Base-by-base conservation (phyloP, 2,888 invertebrate genomes). In the Agrotis clavis region DNA sequence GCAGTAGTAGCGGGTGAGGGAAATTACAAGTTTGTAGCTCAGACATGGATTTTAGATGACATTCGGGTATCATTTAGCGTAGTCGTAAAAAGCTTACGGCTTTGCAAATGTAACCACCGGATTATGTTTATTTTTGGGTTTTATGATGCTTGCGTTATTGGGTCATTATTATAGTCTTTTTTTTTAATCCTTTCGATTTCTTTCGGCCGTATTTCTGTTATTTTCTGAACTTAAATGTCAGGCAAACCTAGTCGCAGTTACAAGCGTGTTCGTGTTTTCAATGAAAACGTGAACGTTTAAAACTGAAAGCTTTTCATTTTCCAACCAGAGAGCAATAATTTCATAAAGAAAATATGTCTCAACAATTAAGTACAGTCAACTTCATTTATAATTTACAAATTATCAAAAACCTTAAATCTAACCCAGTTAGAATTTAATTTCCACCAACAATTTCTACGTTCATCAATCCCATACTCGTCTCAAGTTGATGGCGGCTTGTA, bases 41-140 rank as follows among this genome's bases (percentile, higher is more conserved):
- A 72, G 25, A 51, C 62, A 45, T 60, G 63, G 53, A 53, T 69
- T 61, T 65, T 47, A 63, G 61, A 65, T 53, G 78, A 72, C 63
- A 69, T 77, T 76, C 51, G 56, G 60, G 64, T 56, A 66, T 63
- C 56, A 67, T 81, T 81, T 81, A 68, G 54, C 51, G 51, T 63
- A 11, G 64, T 71, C 65, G 14, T 79, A 77, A 79, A 76, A 81
- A 62, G 11, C 1, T 67, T 61, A 54, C 54, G 60, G 64, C 18
- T 51, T 80, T 66, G 50, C 54, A 66, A 67, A 81, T 80, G 53
- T 72, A 67, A 48, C 60, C 48, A 59, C 25, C 18, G 54, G n/a
- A 19, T 60, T 80, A 65, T 57, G 54, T 67, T 50, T 74, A 35
- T 64, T 78, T 51, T 74, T 48, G n/a, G 25, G 35, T 60, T 59